Base-by-base conservation (phyloP, 2,797 vertebrate species). In the Pteronotus mesoamericanus region DNA sequence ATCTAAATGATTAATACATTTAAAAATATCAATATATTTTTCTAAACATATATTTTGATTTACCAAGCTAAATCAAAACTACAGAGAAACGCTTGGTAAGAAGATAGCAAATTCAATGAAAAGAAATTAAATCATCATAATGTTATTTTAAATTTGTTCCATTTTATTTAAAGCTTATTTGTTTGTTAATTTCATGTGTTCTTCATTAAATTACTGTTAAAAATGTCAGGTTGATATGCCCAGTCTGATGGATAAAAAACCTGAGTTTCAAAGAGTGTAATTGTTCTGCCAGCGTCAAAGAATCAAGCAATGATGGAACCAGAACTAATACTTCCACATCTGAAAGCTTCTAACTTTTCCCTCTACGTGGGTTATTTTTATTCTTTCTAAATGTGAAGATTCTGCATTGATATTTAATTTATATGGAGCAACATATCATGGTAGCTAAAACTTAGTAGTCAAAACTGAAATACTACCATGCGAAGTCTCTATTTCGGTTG, bases 51-150 rank as follows among this genome's bases (percentile, higher is more conserved):
- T 84, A 92, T 87, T 97, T 94, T 94, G 96, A 98, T 97, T 98
- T 97, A 94, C 89, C 92, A 93, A 91, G 93, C 66, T 97, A 97
- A 98, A 96, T 48, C 80, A 77, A 98, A 96, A 95, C 79, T 97
- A 95, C 95, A 87, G 94, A 79, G 96, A 96, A 92, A 80, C 92
- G 98, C 97, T 91, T 97, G 90, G 74, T 90, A 97, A 97, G 94
- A 96, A 44, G 69, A 94, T 64, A 96, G 79, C 29, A 97, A 94
- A 96, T 95, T 96, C 82, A 97, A 95, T 98, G 96, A 32, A 97
- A 98, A 98, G 15, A 96, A 89, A 95, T 71, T 88, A 92, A 88
- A 80, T 66, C 12, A 59, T 57, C 24, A 0, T 29, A 32, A 91
- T 15, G 18, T 39, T 80, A 86, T 80, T 91, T 94, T 87, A 80